A percentile compares a stretch with the other conserved stretches of the same genome.
phyloP scores from a whole-genome alignment of 2,888 invertebrate genomes.

The Lumbricus terrestris region DNA sequence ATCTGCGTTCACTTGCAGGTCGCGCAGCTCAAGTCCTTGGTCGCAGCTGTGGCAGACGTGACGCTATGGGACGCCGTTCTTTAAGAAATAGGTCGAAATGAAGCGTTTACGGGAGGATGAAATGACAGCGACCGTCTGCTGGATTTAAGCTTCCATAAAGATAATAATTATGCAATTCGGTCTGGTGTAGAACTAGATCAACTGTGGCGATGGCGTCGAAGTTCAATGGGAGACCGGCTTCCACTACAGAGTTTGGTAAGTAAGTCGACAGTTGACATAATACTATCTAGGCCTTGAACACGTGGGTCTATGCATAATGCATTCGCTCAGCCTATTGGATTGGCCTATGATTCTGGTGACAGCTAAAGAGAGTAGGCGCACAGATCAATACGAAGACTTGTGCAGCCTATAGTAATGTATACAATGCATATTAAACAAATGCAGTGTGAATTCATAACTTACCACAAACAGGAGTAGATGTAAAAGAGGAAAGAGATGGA shows the following conservation, averaged over 20 bases:
- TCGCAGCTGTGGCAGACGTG: background rate
- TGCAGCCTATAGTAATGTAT: too few species aligned
- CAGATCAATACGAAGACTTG: background rate
- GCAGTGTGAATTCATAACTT: too few species aligned
- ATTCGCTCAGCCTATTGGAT: background rate
- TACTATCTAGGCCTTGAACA: background rate
- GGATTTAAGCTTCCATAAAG: background rate
- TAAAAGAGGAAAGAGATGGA: too few species aligned
- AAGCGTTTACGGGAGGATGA: background rate
- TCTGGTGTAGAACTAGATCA: background rate
- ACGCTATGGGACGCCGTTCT: conserved; percentile 3
- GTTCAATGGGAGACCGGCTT: background rate
- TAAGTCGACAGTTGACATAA: background rate
- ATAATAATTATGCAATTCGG: background rate
- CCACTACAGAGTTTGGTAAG: background rate
- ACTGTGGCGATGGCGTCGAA: background rate
- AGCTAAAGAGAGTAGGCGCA: background rate
- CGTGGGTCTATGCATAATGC: background rate
- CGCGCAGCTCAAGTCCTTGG: too few species aligned
- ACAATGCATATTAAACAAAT: background rate
- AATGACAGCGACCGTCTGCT: background rate
- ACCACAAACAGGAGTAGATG: too few species aligned
- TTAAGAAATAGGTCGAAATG: background rate
- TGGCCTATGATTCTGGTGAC: too few species aligned
- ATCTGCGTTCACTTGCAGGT: background rate